These are phyloP conservation scores for Myrmophylax atrothorax DNA, from an alignment of 2,113 vertebrate species.

Conservation along the genomic window DNA sequence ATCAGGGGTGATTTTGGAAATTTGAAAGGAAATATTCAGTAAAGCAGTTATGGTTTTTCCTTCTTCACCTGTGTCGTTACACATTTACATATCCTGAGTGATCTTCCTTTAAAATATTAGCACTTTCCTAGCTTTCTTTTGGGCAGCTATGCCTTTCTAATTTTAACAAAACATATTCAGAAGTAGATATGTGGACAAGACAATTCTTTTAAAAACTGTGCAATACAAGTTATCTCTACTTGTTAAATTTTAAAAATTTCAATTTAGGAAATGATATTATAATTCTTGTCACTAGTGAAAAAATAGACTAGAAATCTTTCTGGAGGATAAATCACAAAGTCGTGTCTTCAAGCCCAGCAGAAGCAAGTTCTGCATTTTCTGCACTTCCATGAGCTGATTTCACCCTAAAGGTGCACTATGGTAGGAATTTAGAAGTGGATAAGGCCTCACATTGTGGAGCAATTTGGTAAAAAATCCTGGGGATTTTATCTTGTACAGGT, in stretches of 20 bases:
- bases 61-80: neutral
- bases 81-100: neutral
- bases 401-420: neutral
- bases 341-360: neutral
- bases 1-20: neutral
- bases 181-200: neutral
- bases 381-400: neutral
- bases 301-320: neutral
- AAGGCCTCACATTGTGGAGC: neutral
- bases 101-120: neutral
- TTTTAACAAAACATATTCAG: neutral
- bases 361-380: neutral
- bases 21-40: neutral
- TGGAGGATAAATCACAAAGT: neutral
- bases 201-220: neutral
- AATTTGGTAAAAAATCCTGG: neutral
- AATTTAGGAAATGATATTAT: neutral
- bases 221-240: neutral
- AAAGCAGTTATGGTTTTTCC: neutral
- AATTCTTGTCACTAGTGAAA: neutral
- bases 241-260: neutral
- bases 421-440: neutral
- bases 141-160: neutral
- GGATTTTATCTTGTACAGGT: neutral
- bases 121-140: neutral